phyloP scores from a whole-genome alignment of 2,888 invertebrate genomes.

The Odontocolon sp. region DNA sequence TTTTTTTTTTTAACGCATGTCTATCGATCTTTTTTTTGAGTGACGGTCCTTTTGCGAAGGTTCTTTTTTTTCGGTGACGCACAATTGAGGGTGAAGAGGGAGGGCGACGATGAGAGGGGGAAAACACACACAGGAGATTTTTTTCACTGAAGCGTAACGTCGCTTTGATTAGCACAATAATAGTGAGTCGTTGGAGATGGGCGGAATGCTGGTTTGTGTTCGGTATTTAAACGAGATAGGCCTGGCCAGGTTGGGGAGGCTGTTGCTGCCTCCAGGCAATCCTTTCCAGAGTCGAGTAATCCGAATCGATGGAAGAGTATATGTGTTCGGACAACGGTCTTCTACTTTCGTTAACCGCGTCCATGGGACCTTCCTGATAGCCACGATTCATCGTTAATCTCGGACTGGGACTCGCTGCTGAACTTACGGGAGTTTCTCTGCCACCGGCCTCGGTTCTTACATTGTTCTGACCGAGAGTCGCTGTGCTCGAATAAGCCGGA shows the following conservation, averaged over 20 bases:
- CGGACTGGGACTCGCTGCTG: constrained; percentile 85
- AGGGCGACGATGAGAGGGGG: constrained; percentile 8
- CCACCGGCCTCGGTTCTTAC: constrained; percentile 54
- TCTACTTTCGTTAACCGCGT: constrained; percentile 73
- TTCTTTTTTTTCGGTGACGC: background rate
- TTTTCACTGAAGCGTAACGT: constrained; percentile 34
- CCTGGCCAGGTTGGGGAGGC: constrained; percentile 80
- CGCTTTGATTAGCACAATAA: constrained; percentile 36
- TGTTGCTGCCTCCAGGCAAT: constrained; percentile 83
- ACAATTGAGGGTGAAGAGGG: background rate
- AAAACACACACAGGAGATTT: constrained; percentile 37
- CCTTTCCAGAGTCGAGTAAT: constrained; percentile 92
- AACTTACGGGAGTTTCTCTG: constrained; percentile 85
- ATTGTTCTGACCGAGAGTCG: constrained; percentile 69
- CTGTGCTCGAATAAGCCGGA: constrained; percentile 82
- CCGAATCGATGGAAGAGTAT: constrained; percentile 94
- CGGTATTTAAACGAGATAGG: constrained; percentile 80
- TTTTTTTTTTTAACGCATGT: constrained; percentile 13
- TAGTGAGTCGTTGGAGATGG: constrained; percentile 34
- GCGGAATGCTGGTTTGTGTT: constrained; percentile 33
- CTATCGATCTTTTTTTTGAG: constrained; percentile 1
- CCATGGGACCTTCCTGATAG: constrained; percentile 75
- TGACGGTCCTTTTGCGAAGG: background rate
- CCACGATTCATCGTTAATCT: constrained; percentile 81
- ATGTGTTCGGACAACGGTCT: constrained; percentile 93